These are phyloP conservation scores for Uloborus diversus DNA, from an alignment of 1,140 invertebrate genomes.

Conservation along the genomic window DNA sequence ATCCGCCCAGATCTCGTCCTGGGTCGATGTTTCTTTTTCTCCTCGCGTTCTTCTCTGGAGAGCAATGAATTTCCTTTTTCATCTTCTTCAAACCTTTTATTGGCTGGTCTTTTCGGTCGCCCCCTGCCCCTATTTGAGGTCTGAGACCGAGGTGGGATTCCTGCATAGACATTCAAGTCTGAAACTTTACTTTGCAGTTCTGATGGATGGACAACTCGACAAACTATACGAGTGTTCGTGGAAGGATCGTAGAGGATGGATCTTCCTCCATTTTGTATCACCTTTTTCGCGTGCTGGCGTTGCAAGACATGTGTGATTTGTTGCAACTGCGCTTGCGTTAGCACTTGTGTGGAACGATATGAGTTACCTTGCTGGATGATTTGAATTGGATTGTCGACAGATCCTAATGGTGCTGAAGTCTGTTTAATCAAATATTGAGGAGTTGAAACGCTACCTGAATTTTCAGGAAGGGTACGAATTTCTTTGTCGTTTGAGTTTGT, in stretches of 20 bases:
- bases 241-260: constrained; percentile 70
- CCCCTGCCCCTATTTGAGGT: neutral
- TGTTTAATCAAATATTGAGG: constrained; percentile 2
- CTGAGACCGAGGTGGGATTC: neutral
- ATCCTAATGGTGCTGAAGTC: constrained; percentile 67
- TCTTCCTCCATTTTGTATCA: constrained; percentile 64
- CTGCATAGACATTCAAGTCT: neutral
- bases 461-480: neutral
- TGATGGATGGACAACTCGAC: constrained; percentile 68
- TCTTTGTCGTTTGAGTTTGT: neutral
- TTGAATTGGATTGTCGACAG: constrained; percentile 73
- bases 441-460: neutral
- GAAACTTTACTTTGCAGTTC: constrained; percentile 61
- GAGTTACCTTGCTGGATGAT: constrained; percentile 73
- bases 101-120: neutral
- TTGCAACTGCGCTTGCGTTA: constrained; percentile 71
- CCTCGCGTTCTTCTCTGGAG: constrained; percentile 69
- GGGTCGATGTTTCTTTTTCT: constrained; percentile 71
- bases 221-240: constrained; percentile 72
- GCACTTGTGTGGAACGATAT: constrained; percentile 70
- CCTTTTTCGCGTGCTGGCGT: constrained; percentile 67
- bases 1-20: constrained; percentile 73
- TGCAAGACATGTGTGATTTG: constrained; percentile 73
- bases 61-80: constrained; percentile 61
- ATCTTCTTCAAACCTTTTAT: neutral